These are phyloP conservation scores for Monarcha castaneiventris DNA, from an alignment of 2,113 vertebrate species.

Conservation along the genomic window DNA sequence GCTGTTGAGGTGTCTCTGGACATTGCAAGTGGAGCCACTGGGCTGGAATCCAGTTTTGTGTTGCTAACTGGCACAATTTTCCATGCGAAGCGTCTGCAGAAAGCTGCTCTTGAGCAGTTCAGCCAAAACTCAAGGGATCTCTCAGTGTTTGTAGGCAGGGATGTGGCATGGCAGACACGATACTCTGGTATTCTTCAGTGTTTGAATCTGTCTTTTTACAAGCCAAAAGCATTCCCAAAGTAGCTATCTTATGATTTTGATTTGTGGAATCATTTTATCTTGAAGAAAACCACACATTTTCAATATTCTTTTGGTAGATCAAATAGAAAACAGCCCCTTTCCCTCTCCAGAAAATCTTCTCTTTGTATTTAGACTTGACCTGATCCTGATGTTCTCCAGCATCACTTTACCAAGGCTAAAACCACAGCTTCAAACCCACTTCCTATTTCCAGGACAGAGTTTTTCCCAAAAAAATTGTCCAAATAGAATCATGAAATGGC, in stretches of 20 bases:
- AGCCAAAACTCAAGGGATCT: neutral
- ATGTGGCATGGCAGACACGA: neutral
- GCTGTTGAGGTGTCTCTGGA: neutral
- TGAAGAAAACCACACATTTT: neutral
- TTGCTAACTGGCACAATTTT: neutral
- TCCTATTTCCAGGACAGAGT: neutral
- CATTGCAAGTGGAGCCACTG: accelerated
- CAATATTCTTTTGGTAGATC: neutral
- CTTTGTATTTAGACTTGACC: neutral
- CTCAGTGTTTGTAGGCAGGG: neutral
- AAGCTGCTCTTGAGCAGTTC: neutral
- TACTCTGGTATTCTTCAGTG: neutral
- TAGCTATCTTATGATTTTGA: neutral
- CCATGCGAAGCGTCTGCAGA: neutral
- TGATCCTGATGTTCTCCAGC: neutral
- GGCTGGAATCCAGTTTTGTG: neutral
- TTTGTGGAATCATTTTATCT: neutral
- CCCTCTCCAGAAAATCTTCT: neutral
- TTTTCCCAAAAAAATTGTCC: neutral
- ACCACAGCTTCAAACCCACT: neutral
- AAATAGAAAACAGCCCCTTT: neutral
- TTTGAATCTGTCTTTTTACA: neutral
- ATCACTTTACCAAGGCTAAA: neutral
- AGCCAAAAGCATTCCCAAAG: neutral
- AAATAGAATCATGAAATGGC: neutral